phyloP scores from a whole-genome alignment of 53 echinoderm and acorn worm genomes.

The Astropecten irregularis region DNA sequence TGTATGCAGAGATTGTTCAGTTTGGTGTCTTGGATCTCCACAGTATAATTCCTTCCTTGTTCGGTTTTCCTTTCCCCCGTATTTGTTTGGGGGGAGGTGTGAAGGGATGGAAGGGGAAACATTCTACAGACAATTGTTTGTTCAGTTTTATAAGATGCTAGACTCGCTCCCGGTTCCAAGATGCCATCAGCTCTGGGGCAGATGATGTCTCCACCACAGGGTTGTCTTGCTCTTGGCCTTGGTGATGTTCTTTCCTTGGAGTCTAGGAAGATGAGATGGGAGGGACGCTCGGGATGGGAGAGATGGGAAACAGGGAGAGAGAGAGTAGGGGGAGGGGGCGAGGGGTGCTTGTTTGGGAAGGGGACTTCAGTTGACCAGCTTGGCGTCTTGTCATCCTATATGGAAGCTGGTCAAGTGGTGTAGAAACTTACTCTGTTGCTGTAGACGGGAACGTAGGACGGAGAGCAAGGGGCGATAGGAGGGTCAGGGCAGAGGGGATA shows the following conservation, averaged over 20 bases:
- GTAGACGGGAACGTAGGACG: slow-evolving; percentile 3
- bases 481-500: neutral
- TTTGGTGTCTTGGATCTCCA: no score
- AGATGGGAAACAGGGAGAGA: neutral
- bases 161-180: neutral
- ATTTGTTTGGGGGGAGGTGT: no score
- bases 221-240: neutral
- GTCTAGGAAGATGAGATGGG: slow-evolving; percentile 28
- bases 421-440: slow-evolving; percentile 91
- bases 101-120: no score
- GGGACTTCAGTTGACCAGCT: neutral
- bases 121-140: no score
- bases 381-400: slow-evolving; percentile 73
- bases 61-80: no score
- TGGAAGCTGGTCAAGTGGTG: slow-evolving; percentile 94
- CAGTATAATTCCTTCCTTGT: no score
- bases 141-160: no score
- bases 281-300: no score
- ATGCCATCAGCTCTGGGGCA: slow-evolving; percentile 16
- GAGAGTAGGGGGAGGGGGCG: slow-evolving; percentile 6
- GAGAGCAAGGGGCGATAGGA: neutral
- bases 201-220: no score
- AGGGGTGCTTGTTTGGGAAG: no score
- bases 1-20: no score
- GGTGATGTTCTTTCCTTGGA: neutral